These are phyloP conservation scores for Characodon lateralis DNA, from an alignment of 2,797 vertebrate species.

Conservation along the genomic window DNA sequence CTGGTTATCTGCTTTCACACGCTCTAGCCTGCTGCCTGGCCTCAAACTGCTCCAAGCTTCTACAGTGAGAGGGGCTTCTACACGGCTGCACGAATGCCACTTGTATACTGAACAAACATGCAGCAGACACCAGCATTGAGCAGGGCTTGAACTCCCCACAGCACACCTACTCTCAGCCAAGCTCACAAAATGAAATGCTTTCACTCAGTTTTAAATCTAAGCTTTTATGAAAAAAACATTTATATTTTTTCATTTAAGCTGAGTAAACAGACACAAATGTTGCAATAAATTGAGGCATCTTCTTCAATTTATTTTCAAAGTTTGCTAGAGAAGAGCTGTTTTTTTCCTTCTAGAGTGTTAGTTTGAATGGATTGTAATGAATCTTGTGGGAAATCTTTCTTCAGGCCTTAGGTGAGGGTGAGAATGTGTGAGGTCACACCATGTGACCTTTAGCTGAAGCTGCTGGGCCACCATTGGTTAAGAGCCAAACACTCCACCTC, in stretches of 20 bases:
- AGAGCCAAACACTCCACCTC: conserved; percentile 54
- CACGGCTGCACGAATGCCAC: conserved; percentile 27
- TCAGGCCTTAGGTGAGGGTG: conserved; percentile 73
- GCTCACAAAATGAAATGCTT: conserved; percentile 15
- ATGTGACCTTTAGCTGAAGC: conserved; percentile 73
- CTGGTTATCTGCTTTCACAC: conserved; percentile 81
- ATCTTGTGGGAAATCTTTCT: conserved; percentile 53
- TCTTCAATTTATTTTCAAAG: not conserved
- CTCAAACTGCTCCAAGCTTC: conserved; percentile 52
- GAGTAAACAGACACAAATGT: conserved; percentile 17
- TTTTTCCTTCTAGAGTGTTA: not conserved
- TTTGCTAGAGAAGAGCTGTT: not conserved
- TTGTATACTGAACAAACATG: conserved; percentile 11
- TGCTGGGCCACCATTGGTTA: conserved; percentile 69
- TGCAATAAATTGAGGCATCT: conserved; percentile 12
- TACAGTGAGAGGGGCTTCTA: conserved; percentile 35
- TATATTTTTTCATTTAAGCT: not conserved
- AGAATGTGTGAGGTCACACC: conserved; percentile 80
- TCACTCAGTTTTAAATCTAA: conserved; percentile 16
- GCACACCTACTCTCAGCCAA: conserved; percentile 2
- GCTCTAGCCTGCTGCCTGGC: conserved; percentile 67
- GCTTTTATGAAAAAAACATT: not conserved
- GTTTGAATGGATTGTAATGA: conserved; percentile 15
- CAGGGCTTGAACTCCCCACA: not conserved
- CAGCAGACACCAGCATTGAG: conserved; percentile 8